Evolutionary conservation across 1,140 invertebrate species (phyloP).

Genomic region (Pseudobourletiella spinata): DNA sequence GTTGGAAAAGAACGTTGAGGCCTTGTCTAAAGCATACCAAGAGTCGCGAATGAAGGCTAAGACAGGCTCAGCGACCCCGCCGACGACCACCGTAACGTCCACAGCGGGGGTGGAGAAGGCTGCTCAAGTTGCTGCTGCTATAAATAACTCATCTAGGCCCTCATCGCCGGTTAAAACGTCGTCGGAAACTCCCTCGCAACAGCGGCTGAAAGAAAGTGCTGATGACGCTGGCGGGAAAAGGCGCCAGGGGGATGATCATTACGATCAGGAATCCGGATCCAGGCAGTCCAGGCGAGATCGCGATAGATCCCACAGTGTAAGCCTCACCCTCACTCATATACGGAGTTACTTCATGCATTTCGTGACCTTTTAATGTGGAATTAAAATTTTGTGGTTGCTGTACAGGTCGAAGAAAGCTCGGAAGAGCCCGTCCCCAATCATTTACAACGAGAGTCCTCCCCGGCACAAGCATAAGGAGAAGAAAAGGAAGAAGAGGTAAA

Average conservation of each 20-base stretch:
- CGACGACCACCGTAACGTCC: background rate
- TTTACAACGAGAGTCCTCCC: slow-evolving; percentile 18
- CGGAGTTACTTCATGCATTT: background rate
- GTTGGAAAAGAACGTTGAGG: slow-evolving; percentile 64
- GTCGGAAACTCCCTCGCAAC: background rate
- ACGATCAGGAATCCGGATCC: background rate
- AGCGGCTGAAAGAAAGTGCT: background rate
- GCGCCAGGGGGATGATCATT: background rate
- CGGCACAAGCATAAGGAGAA: slow-evolving; percentile 32
- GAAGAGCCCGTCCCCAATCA: slow-evolving; percentile 27
- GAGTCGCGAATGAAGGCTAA: slow-evolving; percentile 58
- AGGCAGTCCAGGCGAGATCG: background rate
- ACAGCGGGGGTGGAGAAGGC: slow-evolving; percentile 51
- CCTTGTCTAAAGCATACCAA: slow-evolving; percentile 61
- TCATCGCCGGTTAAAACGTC: slow-evolving; percentile 3
- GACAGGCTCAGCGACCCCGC: slow-evolving; percentile 46
- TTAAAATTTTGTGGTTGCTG: background rate
- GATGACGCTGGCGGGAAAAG: background rate
- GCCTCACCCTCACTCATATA: background rate
- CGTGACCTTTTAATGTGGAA: background rate
- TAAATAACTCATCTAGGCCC: slow-evolving; percentile 36
- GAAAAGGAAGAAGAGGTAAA: slow-evolving; percentile 30
- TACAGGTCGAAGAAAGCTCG: slow-evolving; percentile 21
- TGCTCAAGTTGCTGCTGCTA: slow-evolving; percentile 44
- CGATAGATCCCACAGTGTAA: background rate